These are phyloP conservation scores for Ailuropoda melanoleuca DNA, from an alignment of 2,113 vertebrate species.

Conservation along the genomic window DNA sequence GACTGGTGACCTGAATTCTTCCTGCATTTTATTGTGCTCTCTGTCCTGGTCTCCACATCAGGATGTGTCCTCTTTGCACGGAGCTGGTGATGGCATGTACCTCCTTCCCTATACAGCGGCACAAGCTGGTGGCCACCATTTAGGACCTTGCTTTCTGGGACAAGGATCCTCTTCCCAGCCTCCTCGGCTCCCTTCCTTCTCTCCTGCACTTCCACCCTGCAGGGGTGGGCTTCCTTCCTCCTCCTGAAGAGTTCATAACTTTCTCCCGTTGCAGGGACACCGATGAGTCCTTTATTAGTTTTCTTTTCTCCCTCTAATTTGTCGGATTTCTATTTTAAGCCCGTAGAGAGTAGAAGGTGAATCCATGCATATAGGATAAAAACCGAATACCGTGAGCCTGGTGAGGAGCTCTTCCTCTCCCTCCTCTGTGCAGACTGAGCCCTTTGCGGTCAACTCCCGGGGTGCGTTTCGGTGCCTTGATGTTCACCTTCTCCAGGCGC, in stretches of 20 bases:
- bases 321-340: neutral
- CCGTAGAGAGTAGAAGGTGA: neutral
- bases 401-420: neutral
- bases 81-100: neutral
- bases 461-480: neutral
- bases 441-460: neutral
- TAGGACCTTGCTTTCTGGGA: neutral
- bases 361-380: neutral
- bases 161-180: neutral
- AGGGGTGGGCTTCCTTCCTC: neutral
- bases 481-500: neutral
- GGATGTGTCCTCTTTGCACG: neutral
- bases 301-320: neutral
- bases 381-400: neutral
- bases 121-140: rapidly evolving
- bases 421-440: neutral
- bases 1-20: neutral
- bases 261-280: neutral
- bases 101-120: rapidly evolving
- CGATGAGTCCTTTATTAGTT: neutral
- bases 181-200: neutral
- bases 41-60: neutral
- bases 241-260: neutral
- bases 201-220: neutral
- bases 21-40: neutral